Evolutionary conservation across 2,113 vertebrate species (phyloP).

Genomic region (Montifringilla adamsi): DNA sequence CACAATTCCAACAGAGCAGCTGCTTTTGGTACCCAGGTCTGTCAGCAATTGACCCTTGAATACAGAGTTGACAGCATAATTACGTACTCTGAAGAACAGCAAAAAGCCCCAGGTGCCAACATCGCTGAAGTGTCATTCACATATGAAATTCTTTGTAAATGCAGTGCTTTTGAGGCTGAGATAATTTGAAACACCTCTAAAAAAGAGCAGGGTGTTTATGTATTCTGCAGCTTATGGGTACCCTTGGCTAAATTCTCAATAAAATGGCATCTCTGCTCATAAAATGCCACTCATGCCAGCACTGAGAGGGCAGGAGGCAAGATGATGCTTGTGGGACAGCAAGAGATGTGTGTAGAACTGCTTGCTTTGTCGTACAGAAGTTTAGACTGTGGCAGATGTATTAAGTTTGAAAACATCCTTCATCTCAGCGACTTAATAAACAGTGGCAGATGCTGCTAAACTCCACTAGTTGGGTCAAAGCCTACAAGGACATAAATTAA

Average conservation of each 20-base stretch:
- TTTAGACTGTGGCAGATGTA: not conserved
- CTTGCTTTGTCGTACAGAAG: not conserved
- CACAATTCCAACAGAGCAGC: not conserved
- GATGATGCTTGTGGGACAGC: not conserved
- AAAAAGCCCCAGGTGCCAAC: not conserved
- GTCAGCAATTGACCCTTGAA: not conserved
- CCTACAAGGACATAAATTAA: conserved; percentile 50
- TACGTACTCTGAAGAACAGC: not conserved
- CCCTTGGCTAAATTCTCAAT: not conserved
- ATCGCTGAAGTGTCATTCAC: not conserved
- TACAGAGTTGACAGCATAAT: not conserved
- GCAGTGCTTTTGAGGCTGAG: not conserved
- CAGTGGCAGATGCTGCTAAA: conserved; percentile 58
- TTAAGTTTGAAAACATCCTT: not conserved
- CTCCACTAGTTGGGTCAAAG: conserved; percentile 24
- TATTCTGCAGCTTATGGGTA: not conserved
- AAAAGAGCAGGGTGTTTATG: not conserved
- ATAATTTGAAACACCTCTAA: not conserved
- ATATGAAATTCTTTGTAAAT: not conserved
- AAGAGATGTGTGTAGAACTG: not conserved
- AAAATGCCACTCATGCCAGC: not conserved
- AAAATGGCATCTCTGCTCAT: not conserved
- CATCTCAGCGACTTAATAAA: conserved; percentile 45
- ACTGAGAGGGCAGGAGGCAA: not conserved
- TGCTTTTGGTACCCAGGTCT: not conserved